Conservation (phyloP, 2,113 vertebrate species). For the Bagarius yarrelli region DNA sequence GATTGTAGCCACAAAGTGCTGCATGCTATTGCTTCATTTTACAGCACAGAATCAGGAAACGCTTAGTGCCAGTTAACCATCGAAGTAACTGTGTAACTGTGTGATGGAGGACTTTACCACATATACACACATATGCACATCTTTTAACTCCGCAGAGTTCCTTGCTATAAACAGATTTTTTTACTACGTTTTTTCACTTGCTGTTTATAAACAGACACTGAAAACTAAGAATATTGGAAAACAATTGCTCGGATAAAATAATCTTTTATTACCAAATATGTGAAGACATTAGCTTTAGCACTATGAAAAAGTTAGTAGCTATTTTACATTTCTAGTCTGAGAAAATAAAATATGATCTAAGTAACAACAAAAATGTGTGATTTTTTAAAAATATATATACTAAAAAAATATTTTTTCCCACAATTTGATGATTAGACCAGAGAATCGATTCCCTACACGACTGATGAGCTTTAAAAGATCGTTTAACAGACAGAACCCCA, state of each 20-base stretch:
- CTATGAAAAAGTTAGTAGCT: no score
- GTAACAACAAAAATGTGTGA: not conserved
- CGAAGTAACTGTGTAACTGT: conserved; percentile 7
- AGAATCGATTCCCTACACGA: not conserved
- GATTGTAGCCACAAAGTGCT: conserved; percentile 16
- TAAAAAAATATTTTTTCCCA: not conserved
- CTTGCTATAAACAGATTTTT: conserved; percentile 3
- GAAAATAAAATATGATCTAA: not conserved
- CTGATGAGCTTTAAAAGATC: not conserved
- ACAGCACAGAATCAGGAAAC: conserved; percentile 34
- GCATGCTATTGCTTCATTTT: conserved; percentile 38
- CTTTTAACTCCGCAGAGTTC: conserved; percentile 39
- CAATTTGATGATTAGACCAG: not conserved
- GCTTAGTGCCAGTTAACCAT: conserved; percentile 44
- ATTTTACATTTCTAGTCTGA: not conserved
- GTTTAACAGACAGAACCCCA: no score
- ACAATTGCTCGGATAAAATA: conserved; percentile 13
- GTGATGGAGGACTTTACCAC: conserved; percentile 50
- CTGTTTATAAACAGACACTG: conserved; percentile 7
- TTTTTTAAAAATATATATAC: not conserved
- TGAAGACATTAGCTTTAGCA: not conserved
- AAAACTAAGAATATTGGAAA: not conserved
- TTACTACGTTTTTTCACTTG: conserved; percentile 44
- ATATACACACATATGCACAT: conserved; percentile 10
- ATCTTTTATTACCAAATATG: not conserved